These are phyloP conservation scores for Enteromius thamalakanensis DNA, from an alignment of 2,797 vertebrate genomes.

Conservation along the genomic window DNA sequence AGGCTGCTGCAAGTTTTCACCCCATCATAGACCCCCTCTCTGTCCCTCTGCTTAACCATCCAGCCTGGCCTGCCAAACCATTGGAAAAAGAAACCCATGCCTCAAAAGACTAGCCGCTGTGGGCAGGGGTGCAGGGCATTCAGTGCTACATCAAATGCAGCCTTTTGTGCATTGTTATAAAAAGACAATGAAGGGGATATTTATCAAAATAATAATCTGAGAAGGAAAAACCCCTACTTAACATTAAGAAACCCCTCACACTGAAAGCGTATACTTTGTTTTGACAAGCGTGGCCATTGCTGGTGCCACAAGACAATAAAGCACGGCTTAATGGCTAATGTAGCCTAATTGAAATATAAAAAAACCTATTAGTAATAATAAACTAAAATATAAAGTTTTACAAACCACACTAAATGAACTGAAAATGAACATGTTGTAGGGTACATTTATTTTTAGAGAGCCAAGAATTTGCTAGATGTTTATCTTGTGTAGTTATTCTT, in stretches of 20 bases:
- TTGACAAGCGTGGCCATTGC: conserved; percentile 29
- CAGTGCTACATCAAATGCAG: conserved; percentile 29
- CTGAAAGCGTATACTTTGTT: conserved; percentile 41
- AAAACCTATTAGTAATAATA: not conserved
- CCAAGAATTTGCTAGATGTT: conserved; percentile 35
- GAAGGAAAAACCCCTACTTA: conserved; percentile 10
- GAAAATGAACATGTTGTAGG: conserved; percentile 27
- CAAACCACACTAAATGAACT: conserved; percentile 44
- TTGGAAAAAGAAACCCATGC: conserved; percentile 54
- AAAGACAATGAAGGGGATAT: conserved; percentile 45
- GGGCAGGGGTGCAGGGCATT: conserved; percentile 24
- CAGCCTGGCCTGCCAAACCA: conserved; percentile 48
- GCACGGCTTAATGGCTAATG: conserved; percentile 46
- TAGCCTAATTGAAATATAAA: not conserved
- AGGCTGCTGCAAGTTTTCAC: conserved; percentile 73
- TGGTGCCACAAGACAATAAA: conserved; percentile 45
- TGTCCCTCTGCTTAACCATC: conserved; percentile 44
- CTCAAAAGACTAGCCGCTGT: conserved; percentile 40
- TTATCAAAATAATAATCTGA: conserved; percentile 49
- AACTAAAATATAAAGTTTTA: conserved; percentile 8
- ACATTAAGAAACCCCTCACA: conserved; percentile 5
- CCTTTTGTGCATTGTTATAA: conserved; percentile 47
- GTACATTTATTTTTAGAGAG: conserved; percentile 34
- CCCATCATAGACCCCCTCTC: conserved; percentile 59
- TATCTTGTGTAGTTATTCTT: not conserved